phyloP scores from a whole-genome alignment of 2,113 vertebrate species.

The Anolis sagrei region DNA sequence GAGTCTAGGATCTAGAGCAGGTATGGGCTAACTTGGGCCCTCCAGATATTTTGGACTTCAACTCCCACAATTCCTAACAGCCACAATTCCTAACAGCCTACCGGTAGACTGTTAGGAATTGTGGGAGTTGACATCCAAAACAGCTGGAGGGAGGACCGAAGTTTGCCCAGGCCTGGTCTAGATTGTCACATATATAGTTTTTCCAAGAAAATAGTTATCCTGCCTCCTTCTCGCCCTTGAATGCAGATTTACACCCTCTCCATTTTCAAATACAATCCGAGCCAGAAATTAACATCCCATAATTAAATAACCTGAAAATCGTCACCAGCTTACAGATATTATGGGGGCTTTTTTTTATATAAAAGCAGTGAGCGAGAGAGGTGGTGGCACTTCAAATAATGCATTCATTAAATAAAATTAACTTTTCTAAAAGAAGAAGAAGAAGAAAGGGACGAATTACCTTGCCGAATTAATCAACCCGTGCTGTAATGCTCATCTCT shows the following conservation, averaged over 20 bases:
- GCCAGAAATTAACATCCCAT: neutral
- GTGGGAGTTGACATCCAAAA: too few species aligned
- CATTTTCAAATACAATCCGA: neutral
- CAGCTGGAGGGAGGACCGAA: too few species aligned
- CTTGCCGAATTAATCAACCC: slow-evolving; percentile 72
- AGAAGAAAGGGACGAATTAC: slow-evolving; percentile 53
- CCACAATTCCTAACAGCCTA: too few species aligned
- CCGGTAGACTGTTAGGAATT: too few species aligned
- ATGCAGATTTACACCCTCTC: neutral
- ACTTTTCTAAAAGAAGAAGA: neutral
- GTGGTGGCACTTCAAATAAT: slow-evolving; percentile 58
- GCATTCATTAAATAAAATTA: slow-evolving; percentile 63
- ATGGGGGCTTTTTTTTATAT: neutral
- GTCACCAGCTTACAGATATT: neutral
- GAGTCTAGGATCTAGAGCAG: too few species aligned
- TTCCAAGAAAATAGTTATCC: too few species aligned
- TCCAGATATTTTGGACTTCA: too few species aligned
- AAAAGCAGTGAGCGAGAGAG: slow-evolving; percentile 22
- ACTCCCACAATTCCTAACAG: too few species aligned
- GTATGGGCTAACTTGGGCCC: too few species aligned
- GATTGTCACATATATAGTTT: too few species aligned
- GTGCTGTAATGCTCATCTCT: slow-evolving; percentile 68
- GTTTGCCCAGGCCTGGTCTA: too few species aligned
- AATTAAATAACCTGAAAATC: slow-evolving; percentile 50
- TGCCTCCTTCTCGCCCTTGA: neutral